These are phyloP conservation scores for Heliconius nattereri DNA, from an alignment of 1,140 invertebrate species.

Conservation along the genomic window DNA sequence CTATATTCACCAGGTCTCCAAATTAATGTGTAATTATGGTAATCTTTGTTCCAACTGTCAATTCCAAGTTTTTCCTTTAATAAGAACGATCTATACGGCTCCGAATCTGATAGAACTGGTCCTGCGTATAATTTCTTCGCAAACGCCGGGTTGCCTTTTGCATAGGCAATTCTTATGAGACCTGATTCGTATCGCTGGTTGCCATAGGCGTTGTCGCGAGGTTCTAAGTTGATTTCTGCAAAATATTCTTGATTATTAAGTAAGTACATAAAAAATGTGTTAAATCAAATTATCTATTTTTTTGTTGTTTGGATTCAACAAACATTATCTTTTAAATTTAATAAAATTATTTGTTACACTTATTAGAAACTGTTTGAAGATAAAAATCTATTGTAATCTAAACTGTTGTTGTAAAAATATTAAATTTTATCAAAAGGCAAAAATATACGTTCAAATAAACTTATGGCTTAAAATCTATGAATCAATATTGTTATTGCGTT, in stretches of 20 bases:
- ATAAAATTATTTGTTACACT: too few species aligned
- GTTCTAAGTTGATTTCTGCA: conserved; percentile 83
- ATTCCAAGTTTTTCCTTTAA: conserved; percentile 68
- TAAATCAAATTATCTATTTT: too few species aligned
- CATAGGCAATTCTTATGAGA: conserved; percentile 77
- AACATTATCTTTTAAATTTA: too few species aligned
- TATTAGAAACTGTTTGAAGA: too few species aligned
- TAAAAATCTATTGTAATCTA: too few species aligned
- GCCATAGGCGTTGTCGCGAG: conserved; percentile 80
- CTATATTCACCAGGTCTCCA: conserved; percentile 82
- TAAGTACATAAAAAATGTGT: too few species aligned
- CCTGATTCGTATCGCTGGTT: conserved; percentile 79
- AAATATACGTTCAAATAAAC: too few species aligned
- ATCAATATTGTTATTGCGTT: too few species aligned
- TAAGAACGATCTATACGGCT: conserved; percentile 61
- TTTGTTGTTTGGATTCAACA: too few species aligned
- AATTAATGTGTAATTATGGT: conserved; percentile 84
- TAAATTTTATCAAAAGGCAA: too few species aligned
- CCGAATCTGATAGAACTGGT: conserved; percentile 63
- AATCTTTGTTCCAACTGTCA: conserved; percentile 83
- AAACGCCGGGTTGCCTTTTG: conserved; percentile 71
- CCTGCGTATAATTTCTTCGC: conserved; percentile 73
- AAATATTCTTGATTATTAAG: conserved; percentile 21
- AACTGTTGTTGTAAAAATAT: too few species aligned
- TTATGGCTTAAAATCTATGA: too few species aligned